Percentiles rank a stretch among this genome's conserved stretches.
These are phyloP conservation scores for Pogonophryne albipinna DNA, from an alignment of 2,797 vertebrate species.

Conservation along the genomic window DNA sequence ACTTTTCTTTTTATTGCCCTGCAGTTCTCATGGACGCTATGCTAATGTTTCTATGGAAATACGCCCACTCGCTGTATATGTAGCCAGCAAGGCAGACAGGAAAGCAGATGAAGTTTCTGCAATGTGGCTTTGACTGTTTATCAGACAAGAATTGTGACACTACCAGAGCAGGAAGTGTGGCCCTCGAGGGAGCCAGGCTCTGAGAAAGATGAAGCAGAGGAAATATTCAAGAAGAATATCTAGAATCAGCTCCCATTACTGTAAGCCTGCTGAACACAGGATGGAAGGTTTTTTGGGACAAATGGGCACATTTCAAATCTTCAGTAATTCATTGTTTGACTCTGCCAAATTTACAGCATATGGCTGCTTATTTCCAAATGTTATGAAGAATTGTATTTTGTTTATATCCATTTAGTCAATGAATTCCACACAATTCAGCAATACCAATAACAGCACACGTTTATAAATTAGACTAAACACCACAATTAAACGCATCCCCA, in stretches of 20 bases:
- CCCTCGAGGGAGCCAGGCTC: conserved; percentile 67
- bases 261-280: conserved; percentile 20
- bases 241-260: conserved; percentile 29
- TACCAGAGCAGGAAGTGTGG: conserved; percentile 78
- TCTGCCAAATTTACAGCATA: too few species aligned
- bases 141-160: conserved; percentile 77
- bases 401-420: too few species aligned
- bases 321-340: too few species aligned
- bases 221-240: conserved; percentile 65
- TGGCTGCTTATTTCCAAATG: too few species aligned
- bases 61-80: conserved; percentile 69
- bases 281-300: conserved; percentile 9
- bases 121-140: conserved; percentile 72
- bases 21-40: conserved; percentile 58
- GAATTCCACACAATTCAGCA: too few species aligned
- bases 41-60: conserved; percentile 73
- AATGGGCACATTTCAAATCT: background rate
- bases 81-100: conserved; percentile 56
- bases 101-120: conserved; percentile 61
- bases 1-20: conserved; percentile 45
- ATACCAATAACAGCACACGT: too few species aligned
- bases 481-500: too few species aligned
- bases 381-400: too few species aligned
- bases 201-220: conserved; percentile 71
- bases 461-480: too few species aligned